phyloP scores from a whole-genome alignment of 2,888 invertebrate species.

The Bhutanitis thaidina region DNA sequence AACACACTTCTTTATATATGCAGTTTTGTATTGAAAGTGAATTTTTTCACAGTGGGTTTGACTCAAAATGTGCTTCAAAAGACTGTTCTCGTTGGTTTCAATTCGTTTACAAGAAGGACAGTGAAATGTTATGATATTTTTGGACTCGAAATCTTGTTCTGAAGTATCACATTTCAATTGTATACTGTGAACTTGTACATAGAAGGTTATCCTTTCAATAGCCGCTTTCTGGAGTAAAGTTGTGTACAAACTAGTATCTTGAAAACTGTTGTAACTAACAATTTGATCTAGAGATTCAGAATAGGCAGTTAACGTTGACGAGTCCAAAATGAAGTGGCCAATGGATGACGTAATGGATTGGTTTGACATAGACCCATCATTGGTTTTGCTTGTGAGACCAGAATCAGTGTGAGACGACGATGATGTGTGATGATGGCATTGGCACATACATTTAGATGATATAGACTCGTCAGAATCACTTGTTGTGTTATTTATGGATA shows the following conservation, averaged over 20 bases:
- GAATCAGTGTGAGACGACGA: slow-evolving; percentile 44
- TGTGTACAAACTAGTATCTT: slow-evolving; percentile 52
- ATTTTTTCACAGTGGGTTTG: slow-evolving; percentile 63
- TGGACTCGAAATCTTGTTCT: slow-evolving; percentile 40
- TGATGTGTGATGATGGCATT: slow-evolving; percentile 42
- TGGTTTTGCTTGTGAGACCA: slow-evolving; percentile 45
- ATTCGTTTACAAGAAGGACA: slow-evolving; percentile 55
- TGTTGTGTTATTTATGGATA: not conserved
- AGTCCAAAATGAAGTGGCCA: slow-evolving; percentile 64
- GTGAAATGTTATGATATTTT: slow-evolving; percentile 47
- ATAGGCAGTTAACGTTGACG: slow-evolving; percentile 59
- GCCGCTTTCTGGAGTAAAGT: slow-evolving; percentile 59
- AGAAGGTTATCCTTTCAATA: slow-evolving; percentile 66
- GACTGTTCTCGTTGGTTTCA: slow-evolving; percentile 52
- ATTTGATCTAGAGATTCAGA: slow-evolving; percentile 65
- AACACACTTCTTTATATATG: slow-evolving; percentile 69
- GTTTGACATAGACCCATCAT: slow-evolving; percentile 36
- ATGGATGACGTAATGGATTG: slow-evolving; percentile 59
- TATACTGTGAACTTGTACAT: slow-evolving; percentile 67
- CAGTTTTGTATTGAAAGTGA: slow-evolving; percentile 68
- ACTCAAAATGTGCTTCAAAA: slow-evolving; percentile 57
- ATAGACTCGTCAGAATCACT: slow-evolving; percentile 30
- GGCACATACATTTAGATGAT: slow-evolving; percentile 39
- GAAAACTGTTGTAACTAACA: slow-evolving; percentile 65
- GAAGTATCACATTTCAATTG: slow-evolving; percentile 48